Evolutionary conservation across 2,888 invertebrate species (phyloP).

Genomic region (Cinara cedri): DNA sequence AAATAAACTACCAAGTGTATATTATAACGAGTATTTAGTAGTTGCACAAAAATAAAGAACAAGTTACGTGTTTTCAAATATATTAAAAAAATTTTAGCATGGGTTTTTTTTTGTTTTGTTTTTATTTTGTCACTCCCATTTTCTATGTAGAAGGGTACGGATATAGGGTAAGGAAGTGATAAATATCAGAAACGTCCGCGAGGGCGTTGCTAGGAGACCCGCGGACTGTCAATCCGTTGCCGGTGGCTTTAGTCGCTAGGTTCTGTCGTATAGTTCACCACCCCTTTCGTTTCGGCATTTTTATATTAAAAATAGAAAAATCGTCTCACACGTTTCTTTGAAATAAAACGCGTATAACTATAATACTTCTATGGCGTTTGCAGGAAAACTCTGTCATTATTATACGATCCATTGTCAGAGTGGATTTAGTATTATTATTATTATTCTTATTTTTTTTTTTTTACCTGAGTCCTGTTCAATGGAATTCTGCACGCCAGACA

Average conservation of each 20-base stretch:
- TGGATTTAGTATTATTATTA: not conserved
- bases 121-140: conserved; percentile 34
- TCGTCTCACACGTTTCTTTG: conserved; percentile 39
- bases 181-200: conserved; percentile 56
- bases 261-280: conserved; percentile 22
- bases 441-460: conserved; percentile 18
- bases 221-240: conserved; percentile 53
- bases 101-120: conserved; percentile 27
- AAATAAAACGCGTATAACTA: not conserved
- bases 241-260: conserved; percentile 34
- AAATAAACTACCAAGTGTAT: too few species aligned
- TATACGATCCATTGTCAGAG: not conserved
- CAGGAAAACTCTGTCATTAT: not conserved
- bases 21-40: too few species aligned
- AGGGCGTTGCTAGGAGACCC: conserved; percentile 57
- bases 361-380: conserved; percentile 9
- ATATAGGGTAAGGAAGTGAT: conserved; percentile 43
- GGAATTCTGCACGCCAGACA: conserved; percentile 7
- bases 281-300: conserved; percentile 56
- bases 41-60: too few species aligned
- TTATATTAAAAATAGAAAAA: conserved; percentile 57
- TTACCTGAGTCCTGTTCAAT: conserved; percentile 25
- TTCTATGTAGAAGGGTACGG: conserved; percentile 15
- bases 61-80: too few species aligned
- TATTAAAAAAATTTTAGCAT: too few species aligned